Percentiles rank a stretch among this genome's conserved stretches.
Evolutionary conservation across 2,888 invertebrate genomes (phyloP).

Genomic region (Melinaea menophilus): DNA sequence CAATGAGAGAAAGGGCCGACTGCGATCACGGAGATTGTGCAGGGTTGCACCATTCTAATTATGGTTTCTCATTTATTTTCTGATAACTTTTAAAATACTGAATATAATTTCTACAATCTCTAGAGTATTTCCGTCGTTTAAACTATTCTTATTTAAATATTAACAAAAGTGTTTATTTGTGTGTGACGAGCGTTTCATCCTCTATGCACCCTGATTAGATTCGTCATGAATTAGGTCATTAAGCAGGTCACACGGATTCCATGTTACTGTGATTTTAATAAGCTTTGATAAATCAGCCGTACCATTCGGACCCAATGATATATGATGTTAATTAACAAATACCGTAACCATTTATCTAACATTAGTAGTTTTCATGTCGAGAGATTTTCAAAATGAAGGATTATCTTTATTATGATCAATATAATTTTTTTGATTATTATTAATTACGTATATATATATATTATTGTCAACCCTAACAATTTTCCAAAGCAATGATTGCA

Average conservation of each 20-base stretch:
- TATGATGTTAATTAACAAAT: neutral
- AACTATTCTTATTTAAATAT: no score
- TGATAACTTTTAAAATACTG: neutral
- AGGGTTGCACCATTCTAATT: constrained; percentile 42
- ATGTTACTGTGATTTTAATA: neutral
- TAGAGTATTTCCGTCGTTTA: no score
- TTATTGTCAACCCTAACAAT: constrained; percentile 58
- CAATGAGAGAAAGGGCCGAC: constrained; percentile 40
- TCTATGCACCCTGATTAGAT: neutral
- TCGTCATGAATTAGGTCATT: neutral
- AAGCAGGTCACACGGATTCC: neutral
- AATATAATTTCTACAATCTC: no score
- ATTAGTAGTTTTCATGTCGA: neutral
- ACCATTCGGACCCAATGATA: neutral
- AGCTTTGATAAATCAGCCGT: neutral
- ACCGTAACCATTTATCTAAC: neutral
- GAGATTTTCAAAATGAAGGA: no score
- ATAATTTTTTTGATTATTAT: neutral
- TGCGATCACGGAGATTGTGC: constrained; percentile 41
- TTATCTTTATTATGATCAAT: no score
- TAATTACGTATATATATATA: neutral
- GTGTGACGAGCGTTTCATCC: no score
- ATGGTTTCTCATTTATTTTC: neutral
- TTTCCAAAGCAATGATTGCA: constrained; percentile 74
- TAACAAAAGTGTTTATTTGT: no score